Conservation (phyloP, 2,797 vertebrate species). For the Sebastes itinus region DNA sequence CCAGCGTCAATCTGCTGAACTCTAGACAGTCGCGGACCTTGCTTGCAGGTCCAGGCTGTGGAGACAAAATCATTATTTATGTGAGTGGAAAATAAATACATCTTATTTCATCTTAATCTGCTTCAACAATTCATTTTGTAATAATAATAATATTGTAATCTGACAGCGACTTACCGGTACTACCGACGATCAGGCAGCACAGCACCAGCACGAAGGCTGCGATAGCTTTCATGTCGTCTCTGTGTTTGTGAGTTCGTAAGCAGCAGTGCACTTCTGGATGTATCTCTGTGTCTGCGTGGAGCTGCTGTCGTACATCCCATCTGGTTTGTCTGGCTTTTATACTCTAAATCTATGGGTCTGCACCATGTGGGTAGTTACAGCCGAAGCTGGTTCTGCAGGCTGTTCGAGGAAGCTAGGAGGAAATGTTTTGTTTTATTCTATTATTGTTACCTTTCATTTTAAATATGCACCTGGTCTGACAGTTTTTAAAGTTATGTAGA, state of each 20-base stretch:
- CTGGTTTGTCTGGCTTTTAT: background rate
- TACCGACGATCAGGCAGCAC: background rate
- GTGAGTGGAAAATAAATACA: background rate
- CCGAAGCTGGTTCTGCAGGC: background rate
- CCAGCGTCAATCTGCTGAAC: slow-evolving; percentile 49
- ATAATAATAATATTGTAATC: background rate
- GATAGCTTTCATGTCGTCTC: background rate
- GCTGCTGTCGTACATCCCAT: background rate
- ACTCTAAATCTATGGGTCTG: background rate
- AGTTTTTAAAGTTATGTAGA: background rate
- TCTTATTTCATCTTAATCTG: background rate
- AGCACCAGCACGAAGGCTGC: background rate
- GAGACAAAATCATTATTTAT: background rate
- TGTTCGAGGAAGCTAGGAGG: background rate
- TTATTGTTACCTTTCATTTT: background rate
- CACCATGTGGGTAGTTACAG: background rate
- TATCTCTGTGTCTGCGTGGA: background rate
- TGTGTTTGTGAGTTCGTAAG: background rate
- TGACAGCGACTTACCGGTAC: background rate
- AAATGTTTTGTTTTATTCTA: background rate
- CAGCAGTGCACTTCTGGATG: background rate
- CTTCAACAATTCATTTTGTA: background rate
- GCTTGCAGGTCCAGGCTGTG: background rate
- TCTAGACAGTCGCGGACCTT: background rate
- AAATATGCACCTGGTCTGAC: background rate